Evolutionary conservation across 2,113 vertebrate genomes (phyloP), one percentile per base, ranked within the genome.

Genomic region (Odontophorus gujanensis): DNA sequence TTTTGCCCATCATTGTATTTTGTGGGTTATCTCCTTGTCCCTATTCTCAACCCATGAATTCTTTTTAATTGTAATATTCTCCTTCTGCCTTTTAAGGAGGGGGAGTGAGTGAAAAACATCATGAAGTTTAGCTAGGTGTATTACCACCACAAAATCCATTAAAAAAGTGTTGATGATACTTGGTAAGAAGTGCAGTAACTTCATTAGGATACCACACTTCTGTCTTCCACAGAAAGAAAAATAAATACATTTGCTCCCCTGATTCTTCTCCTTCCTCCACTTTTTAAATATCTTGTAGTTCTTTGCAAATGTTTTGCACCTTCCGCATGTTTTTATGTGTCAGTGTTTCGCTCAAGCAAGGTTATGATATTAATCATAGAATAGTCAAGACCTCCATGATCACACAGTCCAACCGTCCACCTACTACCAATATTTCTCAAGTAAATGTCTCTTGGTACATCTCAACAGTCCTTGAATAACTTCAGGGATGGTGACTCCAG

Each of bases 191-290:
- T 25, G 28, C 6, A 78, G 15, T 8, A 25, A n/a, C 21, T 12
- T 13, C 32, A n/a, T 8, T 0, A 71, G 11, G 26, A 73, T 32
- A 67, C 4, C 38, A 24, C 3, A 0, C 2, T 62, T 42, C 12
- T 1, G 0, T 51, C 80, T 88, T 78, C 28, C 30, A 72, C 2
- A 6, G 9, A 87, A 76, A 59, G 20, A 1, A 69, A 79, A 76
- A 91, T 12, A 0, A 58, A 61, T 63, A 13, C 40, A n/a, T 63
- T 86, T 86, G 34, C 14, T 81, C 13, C 1, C 7, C 6, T 88
- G 6, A 2, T 81, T 78, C 5, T 0, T 57, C 38, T 75, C 11
- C 36, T 67, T 40, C 55, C 57, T 88, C 36, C 13, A 58, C 55
- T 68, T 69, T 45, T 59, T 36, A 84, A 51, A 1, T 57, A 28